These are phyloP conservation scores for Drosophila setifemur DNA, from an alignment of 1,140 invertebrate species.

Conservation along the genomic window DNA sequence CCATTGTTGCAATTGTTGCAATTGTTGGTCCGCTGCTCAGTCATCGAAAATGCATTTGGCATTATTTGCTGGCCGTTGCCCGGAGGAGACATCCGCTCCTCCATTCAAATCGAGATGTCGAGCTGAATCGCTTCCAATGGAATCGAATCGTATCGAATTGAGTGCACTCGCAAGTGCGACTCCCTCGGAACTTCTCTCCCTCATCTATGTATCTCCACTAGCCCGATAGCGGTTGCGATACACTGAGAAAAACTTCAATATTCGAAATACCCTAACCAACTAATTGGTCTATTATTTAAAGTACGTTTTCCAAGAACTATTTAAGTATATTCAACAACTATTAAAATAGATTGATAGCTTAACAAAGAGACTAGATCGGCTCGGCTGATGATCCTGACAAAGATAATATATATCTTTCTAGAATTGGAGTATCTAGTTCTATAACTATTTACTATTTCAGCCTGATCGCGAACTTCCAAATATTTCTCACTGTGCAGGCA, in stretches of 20 bases:
- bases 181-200: background rate
- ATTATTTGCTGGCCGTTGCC: conserved; percentile 61
- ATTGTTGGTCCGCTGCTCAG: conserved; percentile 44
- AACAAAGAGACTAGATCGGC: too few species aligned
- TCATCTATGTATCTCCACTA: background rate
- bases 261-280: too few species aligned
- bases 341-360: too few species aligned
- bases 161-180: conserved; percentile 37
- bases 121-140: background rate
- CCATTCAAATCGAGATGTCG: conserved; percentile 36
- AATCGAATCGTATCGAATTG: conserved; percentile 47
- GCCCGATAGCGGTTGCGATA: conserved; percentile 5
- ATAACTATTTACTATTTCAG: too few species aligned
- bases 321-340: too few species aligned
- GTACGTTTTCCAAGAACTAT: too few species aligned
- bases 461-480: too few species aligned
- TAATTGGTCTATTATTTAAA: too few species aligned
- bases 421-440: too few species aligned
- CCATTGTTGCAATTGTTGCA: conserved; percentile 10
- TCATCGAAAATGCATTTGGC: conserved; percentile 51
- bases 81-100: conserved; percentile 34
- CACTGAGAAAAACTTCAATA: background rate
- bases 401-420: too few species aligned
- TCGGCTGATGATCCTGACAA: too few species aligned
- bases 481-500: conserved; percentile 6